phyloP scores from a whole-genome alignment of 2,888 invertebrate species.

The Volucella bombylans region DNA sequence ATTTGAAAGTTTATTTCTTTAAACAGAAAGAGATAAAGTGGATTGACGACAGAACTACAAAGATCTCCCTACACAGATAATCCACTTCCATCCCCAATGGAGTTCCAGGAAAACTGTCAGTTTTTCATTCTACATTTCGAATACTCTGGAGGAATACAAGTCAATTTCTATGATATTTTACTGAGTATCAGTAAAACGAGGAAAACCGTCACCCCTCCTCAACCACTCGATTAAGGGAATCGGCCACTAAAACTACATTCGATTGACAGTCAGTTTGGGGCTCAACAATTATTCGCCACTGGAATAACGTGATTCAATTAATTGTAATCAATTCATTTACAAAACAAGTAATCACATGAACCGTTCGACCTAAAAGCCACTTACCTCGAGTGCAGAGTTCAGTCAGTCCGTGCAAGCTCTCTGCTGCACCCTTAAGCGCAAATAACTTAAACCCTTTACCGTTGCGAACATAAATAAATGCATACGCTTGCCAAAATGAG shows the following conservation, averaged over 20 bases:
- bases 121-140: too few species aligned
- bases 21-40: too few species aligned
- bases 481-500: slow-evolving; percentile 38
- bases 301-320: slow-evolving; percentile 61
- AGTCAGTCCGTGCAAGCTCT: not conserved
- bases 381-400: slow-evolving; percentile 14
- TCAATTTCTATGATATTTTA: too few species aligned
- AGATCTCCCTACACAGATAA: too few species aligned
- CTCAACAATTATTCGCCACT: slow-evolving; percentile 42
- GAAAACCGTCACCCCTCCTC: too few species aligned
- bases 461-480: slow-evolving; percentile 54
- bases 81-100: too few species aligned
- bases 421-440: not conserved
- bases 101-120: too few species aligned
- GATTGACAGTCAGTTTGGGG: slow-evolving; percentile 29
- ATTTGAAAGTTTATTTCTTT: too few species aligned
- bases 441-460: slow-evolving; percentile 17
- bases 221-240: not conserved
- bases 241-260: slow-evolving; percentile 36
- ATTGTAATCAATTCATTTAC: slow-evolving; percentile 66
- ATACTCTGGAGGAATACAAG: too few species aligned
- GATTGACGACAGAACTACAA: too few species aligned
- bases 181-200: too few species aligned
- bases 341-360: slow-evolving; percentile 67
- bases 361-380: slow-evolving; percentile 60